Percentiles rank a stretch among this genome's conserved stretches.
Evolutionary conservation across 37 sponge, comb jelly and placozoan species (phyloP).

Genomic region (Diacarnus erythraeanus): DNA sequence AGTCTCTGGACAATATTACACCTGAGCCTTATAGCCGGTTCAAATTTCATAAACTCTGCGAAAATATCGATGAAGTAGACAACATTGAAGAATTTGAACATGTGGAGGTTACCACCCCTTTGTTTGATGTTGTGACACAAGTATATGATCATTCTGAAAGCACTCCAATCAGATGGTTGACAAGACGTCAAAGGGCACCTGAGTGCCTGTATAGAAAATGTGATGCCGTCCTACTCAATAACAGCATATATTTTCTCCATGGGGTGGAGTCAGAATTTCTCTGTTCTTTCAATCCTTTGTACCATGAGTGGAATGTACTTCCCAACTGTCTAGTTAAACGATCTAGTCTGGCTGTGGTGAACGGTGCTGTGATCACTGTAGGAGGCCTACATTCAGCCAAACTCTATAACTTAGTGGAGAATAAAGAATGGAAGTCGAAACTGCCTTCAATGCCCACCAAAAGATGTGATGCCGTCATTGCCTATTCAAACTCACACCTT

Average conservation of each 20-base stretch:
- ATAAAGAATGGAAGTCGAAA: not conserved
- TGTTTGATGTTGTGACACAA: too few species aligned
- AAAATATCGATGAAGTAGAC: not conserved
- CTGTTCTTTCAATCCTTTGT: not conserved
- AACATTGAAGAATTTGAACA: not conserved
- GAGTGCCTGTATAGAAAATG: not conserved
- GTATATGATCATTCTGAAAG: not conserved
- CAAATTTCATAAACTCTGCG: not conserved
- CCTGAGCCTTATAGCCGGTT: not conserved
- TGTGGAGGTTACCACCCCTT: not conserved
- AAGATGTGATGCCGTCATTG: not conserved
- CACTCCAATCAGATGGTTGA: not conserved
- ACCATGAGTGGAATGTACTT: not conserved
- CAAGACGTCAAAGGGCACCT: not conserved
- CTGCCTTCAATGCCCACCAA: slow-evolving; percentile 4
- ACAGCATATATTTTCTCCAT: not conserved
- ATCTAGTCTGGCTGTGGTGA: slow-evolving; percentile 1
- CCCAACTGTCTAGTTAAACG: not conserved
- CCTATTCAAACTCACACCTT: not conserved
- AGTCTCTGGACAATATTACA: too few species aligned
- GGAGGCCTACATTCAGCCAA: not conserved
- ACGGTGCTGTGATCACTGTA: not conserved
- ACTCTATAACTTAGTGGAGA: not conserved
- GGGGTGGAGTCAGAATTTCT: not conserved
- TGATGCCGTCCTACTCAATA: not conserved